phyloP scores from a whole-genome alignment of 2,888 invertebrate genomes.

The Xylota sylvarum region DNA sequence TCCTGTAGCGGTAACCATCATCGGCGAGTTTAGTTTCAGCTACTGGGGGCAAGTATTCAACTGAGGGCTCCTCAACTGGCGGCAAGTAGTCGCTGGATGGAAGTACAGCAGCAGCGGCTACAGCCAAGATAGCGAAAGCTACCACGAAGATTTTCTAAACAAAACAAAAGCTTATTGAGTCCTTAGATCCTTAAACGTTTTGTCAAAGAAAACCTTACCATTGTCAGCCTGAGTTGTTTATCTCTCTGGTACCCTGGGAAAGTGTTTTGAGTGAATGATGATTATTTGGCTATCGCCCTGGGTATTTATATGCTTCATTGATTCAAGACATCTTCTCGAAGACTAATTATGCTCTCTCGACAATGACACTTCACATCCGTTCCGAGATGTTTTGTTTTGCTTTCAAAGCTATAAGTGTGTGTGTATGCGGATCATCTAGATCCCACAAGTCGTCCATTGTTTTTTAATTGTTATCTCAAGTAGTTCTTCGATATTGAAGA shows the following conservation, averaged over 20 bases:
- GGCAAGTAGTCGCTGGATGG: constrained; percentile 81
- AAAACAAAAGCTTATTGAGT: background rate
- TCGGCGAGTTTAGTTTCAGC: constrained; percentile 79
- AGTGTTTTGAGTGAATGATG: constrained; percentile 63
- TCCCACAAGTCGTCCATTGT: constrained; percentile 28
- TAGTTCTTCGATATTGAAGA: constrained; percentile 18
- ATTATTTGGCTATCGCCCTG: constrained; percentile 33
- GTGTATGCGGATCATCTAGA: constrained; percentile 44
- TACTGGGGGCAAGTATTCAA: constrained; percentile 50
- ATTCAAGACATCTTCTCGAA: constrained; percentile 32
- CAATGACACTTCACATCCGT: constrained; percentile 44
- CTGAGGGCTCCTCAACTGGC: constrained; percentile 78
- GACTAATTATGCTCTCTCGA: constrained; percentile 50
- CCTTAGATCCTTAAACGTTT: background rate
- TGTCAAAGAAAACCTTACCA: constrained; percentile 50
- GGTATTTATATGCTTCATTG: constrained; percentile 67
- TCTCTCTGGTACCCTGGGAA: constrained; percentile 2
- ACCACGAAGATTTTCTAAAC: constrained; percentile 81
- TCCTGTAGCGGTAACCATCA: constrained; percentile 82
- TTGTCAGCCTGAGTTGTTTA: constrained; percentile 42
- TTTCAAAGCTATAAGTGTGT: background rate
- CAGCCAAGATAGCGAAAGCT: constrained; percentile 79
- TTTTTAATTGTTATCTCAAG: constrained; percentile 21
- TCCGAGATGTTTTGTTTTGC: constrained; percentile 19
- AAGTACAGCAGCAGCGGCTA: constrained; percentile 79